phyloP scores from a whole-genome alignment of 2,888 invertebrate species.

The Drosophila anceps region DNA sequence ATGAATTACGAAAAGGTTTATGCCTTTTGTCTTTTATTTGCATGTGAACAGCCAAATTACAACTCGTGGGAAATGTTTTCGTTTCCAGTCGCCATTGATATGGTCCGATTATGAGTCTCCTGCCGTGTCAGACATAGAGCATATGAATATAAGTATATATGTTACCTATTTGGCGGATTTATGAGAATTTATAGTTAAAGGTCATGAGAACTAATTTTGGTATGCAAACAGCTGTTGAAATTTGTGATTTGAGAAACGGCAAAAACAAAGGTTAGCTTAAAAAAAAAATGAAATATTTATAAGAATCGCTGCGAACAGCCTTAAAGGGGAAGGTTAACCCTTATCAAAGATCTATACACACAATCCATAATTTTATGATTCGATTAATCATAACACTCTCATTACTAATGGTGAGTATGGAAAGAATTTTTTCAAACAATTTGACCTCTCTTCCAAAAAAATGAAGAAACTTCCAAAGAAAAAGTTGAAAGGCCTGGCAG shows the following conservation, averaged over 20 bases:
- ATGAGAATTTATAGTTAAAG: conserved; percentile 48
- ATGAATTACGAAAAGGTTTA: conserved; percentile 59
- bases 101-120: conserved; percentile 7
- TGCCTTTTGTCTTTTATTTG: conserved; percentile 56
- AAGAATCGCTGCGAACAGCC: not conserved
- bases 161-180: conserved; percentile 35
- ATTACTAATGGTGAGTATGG: conserved; percentile 9
- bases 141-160: conserved; percentile 12
- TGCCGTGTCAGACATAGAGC: not conserved
- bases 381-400: conserved; percentile 14
- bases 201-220: conserved; percentile 46
- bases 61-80: conserved; percentile 40
- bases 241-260: not conserved
- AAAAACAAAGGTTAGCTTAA: not conserved
- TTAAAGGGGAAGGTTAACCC: not conserved
- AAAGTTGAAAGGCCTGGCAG: conserved; percentile 15
- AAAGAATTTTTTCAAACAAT: conserved; percentile 10
- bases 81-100: conserved; percentile 6
- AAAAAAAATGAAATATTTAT: not conserved
- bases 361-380: conserved; percentile 5
- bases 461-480: not conserved
- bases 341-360: conserved; percentile 14
- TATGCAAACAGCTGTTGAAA: conserved; percentile 3
- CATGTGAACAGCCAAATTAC: conserved; percentile 53
- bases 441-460: conserved; percentile 7